A percentile compares a stretch with the other conserved stretches of the same genome.
phyloP scores from a whole-genome alignment of 1,140 invertebrate genomes.

The Trichoplusia ni region DNA sequence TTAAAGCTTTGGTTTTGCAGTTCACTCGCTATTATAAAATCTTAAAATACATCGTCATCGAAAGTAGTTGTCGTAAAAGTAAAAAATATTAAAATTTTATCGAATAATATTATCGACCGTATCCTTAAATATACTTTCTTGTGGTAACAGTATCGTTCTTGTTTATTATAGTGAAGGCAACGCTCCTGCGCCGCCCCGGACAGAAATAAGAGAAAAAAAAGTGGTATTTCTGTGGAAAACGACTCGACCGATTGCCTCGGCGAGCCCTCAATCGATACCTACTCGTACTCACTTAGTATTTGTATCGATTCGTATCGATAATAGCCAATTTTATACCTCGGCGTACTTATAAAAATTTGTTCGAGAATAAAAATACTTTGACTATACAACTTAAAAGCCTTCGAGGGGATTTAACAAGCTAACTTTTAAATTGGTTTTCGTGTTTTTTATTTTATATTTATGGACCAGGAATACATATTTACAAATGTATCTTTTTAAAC shows the following conservation, averaged over 20 bases:
- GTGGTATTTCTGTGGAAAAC: conserved; percentile 60
- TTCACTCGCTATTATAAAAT: too few relatives aligned
- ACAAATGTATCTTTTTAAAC: too few relatives aligned
- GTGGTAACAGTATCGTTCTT: conserved; percentile 47
- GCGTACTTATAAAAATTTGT: conserved; percentile 15
- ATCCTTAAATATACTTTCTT: not conserved
- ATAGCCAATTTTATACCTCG: conserved; percentile 16
- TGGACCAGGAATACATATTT: too few relatives aligned
- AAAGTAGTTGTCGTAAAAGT: too few relatives aligned
- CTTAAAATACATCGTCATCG: too few relatives aligned
- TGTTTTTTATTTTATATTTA: too few relatives aligned
- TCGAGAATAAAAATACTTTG: conserved; percentile 10
- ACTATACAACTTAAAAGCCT: too few relatives aligned
- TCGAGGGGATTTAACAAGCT: too few relatives aligned
- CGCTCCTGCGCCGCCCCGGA: conserved; percentile 57
- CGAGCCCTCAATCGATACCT: conserved; percentile 53
- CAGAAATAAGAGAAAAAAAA: conserved; percentile 51
- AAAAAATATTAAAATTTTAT: not conserved
- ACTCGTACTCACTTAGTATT: conserved; percentile 36
- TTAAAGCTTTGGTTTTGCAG: too few relatives aligned
- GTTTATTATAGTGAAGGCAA: conserved; percentile 64
- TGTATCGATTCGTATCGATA: conserved; percentile 40
- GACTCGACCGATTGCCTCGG: conserved; percentile 55
- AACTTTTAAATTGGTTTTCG: too few relatives aligned
- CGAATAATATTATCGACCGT: not conserved